These are phyloP conservation scores for Cosmopolites sordidus DNA, from an alignment of 2,888 invertebrate genomes.

Conservation along the genomic window DNA sequence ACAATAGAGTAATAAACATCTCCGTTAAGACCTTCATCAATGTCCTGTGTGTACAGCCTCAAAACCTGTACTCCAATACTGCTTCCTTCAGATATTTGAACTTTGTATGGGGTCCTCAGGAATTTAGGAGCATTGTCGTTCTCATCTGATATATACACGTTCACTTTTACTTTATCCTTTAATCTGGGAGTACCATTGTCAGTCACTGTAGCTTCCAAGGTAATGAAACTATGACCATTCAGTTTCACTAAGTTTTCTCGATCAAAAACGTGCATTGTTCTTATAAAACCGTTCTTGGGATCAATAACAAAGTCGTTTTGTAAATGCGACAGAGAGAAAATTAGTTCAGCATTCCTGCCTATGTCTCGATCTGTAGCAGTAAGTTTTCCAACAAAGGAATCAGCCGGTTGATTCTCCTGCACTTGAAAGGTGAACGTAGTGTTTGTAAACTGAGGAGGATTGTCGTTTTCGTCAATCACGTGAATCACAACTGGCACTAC, in stretches of 20 bases:
- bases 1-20: constrained; percentile 80
- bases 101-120: constrained; percentile 75
- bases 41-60: constrained; percentile 79
- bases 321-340: constrained; percentile 69
- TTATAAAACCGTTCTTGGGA: constrained; percentile 85
- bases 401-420: constrained; percentile 81
- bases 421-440: constrained; percentile 86
- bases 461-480: constrained; percentile 95
- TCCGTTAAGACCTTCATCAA: constrained; percentile 84
- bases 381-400: constrained; percentile 88
- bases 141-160: constrained; percentile 82
- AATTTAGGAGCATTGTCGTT: constrained; percentile 90
- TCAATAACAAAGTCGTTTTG: constrained; percentile 85
- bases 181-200: constrained; percentile 77
- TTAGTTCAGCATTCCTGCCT: constrained; percentile 78
- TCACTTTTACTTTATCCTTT: constrained; percentile 81
- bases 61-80: constrained; percentile 77
- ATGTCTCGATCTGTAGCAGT: constrained; percentile 86
- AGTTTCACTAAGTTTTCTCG: constrained; percentile 77
- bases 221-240: constrained; percentile 73
- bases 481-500: constrained; percentile 89
- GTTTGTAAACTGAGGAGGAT: constrained; percentile 87
- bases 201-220: constrained; percentile 80
- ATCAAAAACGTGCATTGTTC: constrained; percentile 81
- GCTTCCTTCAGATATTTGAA: constrained; percentile 87